These are phyloP conservation scores for Eupeodes luniger DNA, from an alignment of 2,888 invertebrate genomes.

Conservation along the genomic window DNA sequence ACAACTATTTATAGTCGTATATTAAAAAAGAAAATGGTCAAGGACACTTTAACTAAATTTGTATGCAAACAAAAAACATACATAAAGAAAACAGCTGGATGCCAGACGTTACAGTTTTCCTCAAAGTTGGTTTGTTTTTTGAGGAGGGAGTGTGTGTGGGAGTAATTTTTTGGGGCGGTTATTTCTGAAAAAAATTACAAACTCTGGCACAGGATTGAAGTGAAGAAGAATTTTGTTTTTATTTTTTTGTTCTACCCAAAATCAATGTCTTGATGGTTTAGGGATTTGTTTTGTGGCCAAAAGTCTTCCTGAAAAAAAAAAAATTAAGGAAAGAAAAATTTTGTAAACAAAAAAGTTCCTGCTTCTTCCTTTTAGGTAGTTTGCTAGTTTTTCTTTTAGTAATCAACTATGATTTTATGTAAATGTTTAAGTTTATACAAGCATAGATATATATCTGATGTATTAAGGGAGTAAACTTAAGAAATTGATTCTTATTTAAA, in stretches of 20 bases:
- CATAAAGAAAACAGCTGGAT: constrained; percentile 51
- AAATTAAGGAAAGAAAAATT: constrained; percentile 24
- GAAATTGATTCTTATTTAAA: too few species aligned
- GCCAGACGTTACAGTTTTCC: constrained; percentile 46
- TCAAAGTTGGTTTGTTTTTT: not conserved
- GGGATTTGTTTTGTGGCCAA: constrained; percentile 65
- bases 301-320: constrained; percentile 45
- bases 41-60: constrained; percentile 54
- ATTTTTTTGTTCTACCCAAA: not conserved
- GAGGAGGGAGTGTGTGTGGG: not conserved
- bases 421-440: not conserved
- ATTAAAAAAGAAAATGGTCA: constrained; percentile 39
- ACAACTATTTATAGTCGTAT: not conserved
- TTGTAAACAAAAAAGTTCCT: constrained; percentile 56
- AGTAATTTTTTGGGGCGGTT: not conserved
- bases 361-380: not conserved
- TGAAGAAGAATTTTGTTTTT: not conserved
- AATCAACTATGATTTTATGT: not conserved
- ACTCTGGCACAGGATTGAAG: constrained; percentile 20
- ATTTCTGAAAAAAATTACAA: constrained; percentile 4
- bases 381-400: not conserved
- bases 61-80: constrained; percentile 49
- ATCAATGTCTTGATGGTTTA: constrained; percentile 19
- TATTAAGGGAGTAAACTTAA: too few species aligned
- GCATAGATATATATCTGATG: too few species aligned